Conservation (phyloP, 1,140 invertebrate species). For the Bombus huntii region DNA sequence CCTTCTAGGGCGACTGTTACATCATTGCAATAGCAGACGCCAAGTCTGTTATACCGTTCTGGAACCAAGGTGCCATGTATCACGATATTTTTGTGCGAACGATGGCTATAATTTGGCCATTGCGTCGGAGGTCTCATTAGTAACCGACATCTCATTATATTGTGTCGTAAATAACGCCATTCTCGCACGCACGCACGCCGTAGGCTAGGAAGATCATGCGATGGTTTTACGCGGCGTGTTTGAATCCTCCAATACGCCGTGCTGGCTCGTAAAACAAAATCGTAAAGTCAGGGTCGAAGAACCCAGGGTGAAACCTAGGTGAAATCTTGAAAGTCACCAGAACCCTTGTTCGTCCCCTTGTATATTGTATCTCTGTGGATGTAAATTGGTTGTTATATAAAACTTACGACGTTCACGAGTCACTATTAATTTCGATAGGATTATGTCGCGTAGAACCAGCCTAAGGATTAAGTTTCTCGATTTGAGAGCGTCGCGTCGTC, state of each 20-base stretch:
- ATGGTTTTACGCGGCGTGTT: constrained; percentile 36
- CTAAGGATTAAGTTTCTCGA: constrained; percentile 22
- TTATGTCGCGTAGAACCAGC: constrained; percentile 26
- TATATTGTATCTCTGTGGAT: constrained; percentile 24
- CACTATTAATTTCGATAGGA: constrained; percentile 5
- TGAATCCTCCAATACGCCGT: constrained; percentile 30
- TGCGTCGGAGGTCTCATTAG: constrained; percentile 76
- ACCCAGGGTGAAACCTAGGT: constrained; percentile 30
- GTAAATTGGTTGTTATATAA: constrained; percentile 41
- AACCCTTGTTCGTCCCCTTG: too few species aligned
- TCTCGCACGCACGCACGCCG: constrained; percentile 50
- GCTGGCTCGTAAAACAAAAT: constrained; percentile 75
- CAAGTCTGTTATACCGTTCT: not conserved
- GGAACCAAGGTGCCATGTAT: too few species aligned
- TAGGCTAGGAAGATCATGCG: constrained; percentile 41
- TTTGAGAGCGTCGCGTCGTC: not conserved
- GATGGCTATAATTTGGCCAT: constrained; percentile 26
- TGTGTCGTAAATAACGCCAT: constrained; percentile 75
- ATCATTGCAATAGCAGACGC: not conserved
- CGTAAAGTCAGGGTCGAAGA: constrained; percentile 62
- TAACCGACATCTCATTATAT: constrained; percentile 77
- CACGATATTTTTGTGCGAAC: too few species aligned
- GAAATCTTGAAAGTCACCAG: constrained; percentile 48
- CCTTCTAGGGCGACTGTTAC: not conserved
- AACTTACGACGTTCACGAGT: not conserved